Conservation (phyloP, 2,113 vertebrate genomes). For the Puffinus mauretanicus region DNA sequence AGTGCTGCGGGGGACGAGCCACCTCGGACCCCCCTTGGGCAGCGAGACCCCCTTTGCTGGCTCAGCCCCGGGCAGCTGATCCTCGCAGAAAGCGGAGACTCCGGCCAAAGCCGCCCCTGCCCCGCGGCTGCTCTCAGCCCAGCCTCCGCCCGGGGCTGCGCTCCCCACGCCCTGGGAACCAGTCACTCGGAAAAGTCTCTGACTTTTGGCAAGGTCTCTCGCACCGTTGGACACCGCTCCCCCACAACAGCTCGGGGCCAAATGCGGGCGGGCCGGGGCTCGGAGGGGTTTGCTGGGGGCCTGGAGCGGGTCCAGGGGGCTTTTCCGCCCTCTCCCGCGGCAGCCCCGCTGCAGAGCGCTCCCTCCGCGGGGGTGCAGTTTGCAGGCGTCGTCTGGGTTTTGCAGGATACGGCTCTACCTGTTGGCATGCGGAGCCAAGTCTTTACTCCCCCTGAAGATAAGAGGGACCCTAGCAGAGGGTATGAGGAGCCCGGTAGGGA, state of each 20-base stretch:
- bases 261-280: rapidly evolving
- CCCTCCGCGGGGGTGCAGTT: rapidly evolving
- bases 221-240: rapidly evolving
- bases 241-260: background rate
- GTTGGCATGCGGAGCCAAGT: background rate
- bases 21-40: background rate
- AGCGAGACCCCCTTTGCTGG: background rate
- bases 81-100: background rate
- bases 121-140: background rate
- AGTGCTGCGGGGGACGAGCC: background rate
- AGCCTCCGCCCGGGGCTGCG: background rate
- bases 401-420: background rate
- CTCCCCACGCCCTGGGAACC: background rate
- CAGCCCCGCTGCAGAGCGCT: background rate
- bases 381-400: background rate
- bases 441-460: background rate
- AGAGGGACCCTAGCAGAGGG: background rate
- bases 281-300: background rate
- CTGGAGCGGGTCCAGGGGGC: rapidly evolving
- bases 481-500: rapidly evolving
- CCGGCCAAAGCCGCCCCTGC: background rate
- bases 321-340: too few species aligned
- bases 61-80: background rate
- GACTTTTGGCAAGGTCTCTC: background rate
- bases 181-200: background rate